Percentiles rank a stretch among this genome's conserved stretches.
Conservation (phyloP, 2,113 vertebrate species). For the Myotis davidii region DNA sequence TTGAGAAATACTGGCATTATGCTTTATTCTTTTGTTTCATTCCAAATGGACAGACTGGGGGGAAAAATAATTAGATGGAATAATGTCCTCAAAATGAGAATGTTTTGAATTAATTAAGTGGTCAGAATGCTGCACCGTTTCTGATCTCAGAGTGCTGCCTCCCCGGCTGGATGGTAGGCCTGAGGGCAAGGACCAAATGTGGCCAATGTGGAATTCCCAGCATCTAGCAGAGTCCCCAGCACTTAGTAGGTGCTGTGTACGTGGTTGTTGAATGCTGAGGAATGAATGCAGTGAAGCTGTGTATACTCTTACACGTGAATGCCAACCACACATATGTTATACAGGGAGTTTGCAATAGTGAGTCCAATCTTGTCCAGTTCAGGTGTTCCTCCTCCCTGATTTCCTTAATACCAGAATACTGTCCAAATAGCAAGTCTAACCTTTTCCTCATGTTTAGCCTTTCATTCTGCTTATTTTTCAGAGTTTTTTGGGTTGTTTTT, state of each 20-base stretch:
- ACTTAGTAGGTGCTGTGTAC: not conserved
- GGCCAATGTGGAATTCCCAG: not conserved
- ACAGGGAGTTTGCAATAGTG: not conserved
- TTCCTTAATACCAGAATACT: not conserved
- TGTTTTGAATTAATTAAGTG: constrained; percentile 67
- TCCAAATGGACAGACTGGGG: constrained; percentile 77
- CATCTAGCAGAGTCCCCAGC: not conserved
- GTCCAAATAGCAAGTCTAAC: not conserved
- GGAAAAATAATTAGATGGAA: constrained; percentile 77
- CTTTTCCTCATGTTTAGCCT: not conserved
- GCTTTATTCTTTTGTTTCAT: constrained; percentile 77
- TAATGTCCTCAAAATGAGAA: constrained; percentile 77
- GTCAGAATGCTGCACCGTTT: constrained; percentile 61
- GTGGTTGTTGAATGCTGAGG: not conserved
- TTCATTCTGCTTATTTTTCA: constrained; percentile 13
- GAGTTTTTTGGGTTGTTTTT: not conserved
- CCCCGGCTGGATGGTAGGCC: not conserved
- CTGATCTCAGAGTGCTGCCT: constrained; percentile 34
- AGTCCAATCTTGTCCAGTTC: not conserved
- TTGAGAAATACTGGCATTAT: constrained; percentile 71
- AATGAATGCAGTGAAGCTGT: not conserved
- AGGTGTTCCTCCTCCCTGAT: not conserved
- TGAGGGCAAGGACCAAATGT: not conserved
- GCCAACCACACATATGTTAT: not conserved
- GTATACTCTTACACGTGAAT: not conserved